Base-by-base conservation (phyloP, 2,888 invertebrate genomes). In the Torymus auratus region DNA sequence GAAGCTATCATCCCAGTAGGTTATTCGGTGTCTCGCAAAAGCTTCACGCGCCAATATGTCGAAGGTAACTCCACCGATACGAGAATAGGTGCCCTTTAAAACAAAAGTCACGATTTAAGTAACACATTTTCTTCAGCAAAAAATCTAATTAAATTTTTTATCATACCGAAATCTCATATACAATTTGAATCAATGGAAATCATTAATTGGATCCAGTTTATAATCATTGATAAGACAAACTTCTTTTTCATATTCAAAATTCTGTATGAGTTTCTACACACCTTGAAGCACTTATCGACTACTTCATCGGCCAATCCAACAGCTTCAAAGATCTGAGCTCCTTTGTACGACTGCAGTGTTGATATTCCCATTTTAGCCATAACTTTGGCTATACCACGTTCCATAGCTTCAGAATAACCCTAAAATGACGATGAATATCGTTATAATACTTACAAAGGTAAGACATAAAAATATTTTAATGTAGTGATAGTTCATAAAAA, bases 321-420 rank as follows among this genome's bases (percentile, higher is more conserved):
- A 0, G 99, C 99, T 91, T 99, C 99, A 89, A 99, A 99, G 86
- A 99, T 99, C 92, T 99, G 99, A 0, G 99, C 99, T 83, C 98
- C 97, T 92, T 99, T 99, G 92, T 99, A 99, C 0, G 98, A 99
- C 91, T 99, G 99, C 60, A 99, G 92, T 0, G 99, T 99, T 78
- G 98, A 98, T 88, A 99, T 99, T 78, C 99, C 99, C 99, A 99
- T 99, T 91, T 99, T 99, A 5, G 99, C 99, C 99, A 99, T 99
- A 0, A 95, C 97, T 91, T 98, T 98, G 70, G 96, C 94, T 85
- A 97, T 95, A 70, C 98, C 98, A 0, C 97, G 95, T 87, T 97
- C 97, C 89, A 96, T 95, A 60, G 99, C 98, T 84, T 96, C 95
- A 61, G 97, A 95, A 91, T 98, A 99, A 85, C 98, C 94, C 91